Evolutionary conservation across 1,140 invertebrate species (phyloP), one percentile per base, ranked within the genome.

Genomic region (Lepidurus packardi): DNA sequence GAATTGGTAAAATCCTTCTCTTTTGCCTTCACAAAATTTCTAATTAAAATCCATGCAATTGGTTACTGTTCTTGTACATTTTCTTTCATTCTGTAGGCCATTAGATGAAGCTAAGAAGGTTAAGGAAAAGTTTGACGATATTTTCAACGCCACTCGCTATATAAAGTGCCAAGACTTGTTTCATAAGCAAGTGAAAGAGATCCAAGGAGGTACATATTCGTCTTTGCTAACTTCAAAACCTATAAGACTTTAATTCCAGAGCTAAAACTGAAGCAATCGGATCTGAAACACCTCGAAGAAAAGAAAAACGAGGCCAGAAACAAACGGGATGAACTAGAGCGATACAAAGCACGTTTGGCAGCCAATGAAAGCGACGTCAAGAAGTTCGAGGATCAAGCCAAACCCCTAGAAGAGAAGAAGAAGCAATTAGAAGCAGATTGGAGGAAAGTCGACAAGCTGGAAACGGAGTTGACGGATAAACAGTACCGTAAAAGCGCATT

Each of bases 61-160:
- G 25, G 25, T 25, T 24, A 21, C 13, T 16, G 65, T 75, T 77
- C 78, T 44, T 42, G 8, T 75, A 65, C 53, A 44, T 74, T 77
- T 11, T 43, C 73, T 73, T 78, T 45, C 78, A 10, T 79, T 73
- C 77, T 80, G 21, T 74, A 90, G 89, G 97, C 97, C 98, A 1
- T 86, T 99, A 45, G 93, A 96, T 85, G 94, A 98, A 87, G 93
- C 92, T 0, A 96, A 96, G 85, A 92, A 93, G 83, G 87, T 99
- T 0, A 99, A 99, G 84, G 91, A 95, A 77, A 93, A 92, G 81
- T 99, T 99, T 88, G 98, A 99, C 90, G 94, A 94, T 74, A 99
- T 99, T 79, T 99, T 99, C 88, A 95, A 96, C 82, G 93, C 97
- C 5, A 91, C 91, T 7, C 91, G 92, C 83, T 99, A 97, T 83